Evolutionary conservation across 2,888 invertebrate species (phyloP), one percentile per base, ranked within the genome.

Genomic region (Leptinotarsa peninsularis): DNA sequence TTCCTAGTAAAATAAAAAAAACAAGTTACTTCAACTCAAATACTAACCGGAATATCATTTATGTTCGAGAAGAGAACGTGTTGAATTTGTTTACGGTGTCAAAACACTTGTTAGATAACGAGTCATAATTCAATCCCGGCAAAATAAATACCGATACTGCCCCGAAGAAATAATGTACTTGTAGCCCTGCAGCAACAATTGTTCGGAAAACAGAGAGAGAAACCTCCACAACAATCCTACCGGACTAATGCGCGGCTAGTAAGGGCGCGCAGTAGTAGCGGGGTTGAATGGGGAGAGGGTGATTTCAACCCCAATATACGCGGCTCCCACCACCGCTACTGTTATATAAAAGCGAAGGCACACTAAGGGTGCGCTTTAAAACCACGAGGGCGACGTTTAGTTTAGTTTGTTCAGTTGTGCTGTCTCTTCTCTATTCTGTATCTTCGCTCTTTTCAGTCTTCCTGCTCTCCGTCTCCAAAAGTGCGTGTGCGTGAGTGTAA

Each of bases 361-460:
- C 85, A 87, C 27, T 85, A 86, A 82, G 87, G 87, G 85, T 83
- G 84, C 87, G 88, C 88, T 85, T 89, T 90, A 86, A 90, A 90
- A 90, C 89, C 90, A 90, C 90, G 90, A 90, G 90, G 90, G 90
- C 89, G 85, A 89, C 89, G 89, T 89, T 90, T 88, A 89, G 89
- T 89, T 87, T 87, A 87, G 87, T 87, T 87, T 86, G 86, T 86
- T 87, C 85, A 84, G 86, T 87, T 82, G 81, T 80, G 89, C 89
- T 88, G 88, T 89, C 90, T 90, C 88, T 90, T 82, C 84, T 83
- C 83, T 81, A 80, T 89, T 83, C 80, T 75, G 63, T 71, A 69
- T 82, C 83, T 84, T 84, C 77, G 70, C 74, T 66, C 76, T 73
- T 66, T 76, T 27, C 33, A 52, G n/a, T 49, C 56, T 58, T 71